These are phyloP conservation scores for Penaeus indicus DNA, from an alignment of 1,140 invertebrate species.

Conservation along the genomic window DNA sequence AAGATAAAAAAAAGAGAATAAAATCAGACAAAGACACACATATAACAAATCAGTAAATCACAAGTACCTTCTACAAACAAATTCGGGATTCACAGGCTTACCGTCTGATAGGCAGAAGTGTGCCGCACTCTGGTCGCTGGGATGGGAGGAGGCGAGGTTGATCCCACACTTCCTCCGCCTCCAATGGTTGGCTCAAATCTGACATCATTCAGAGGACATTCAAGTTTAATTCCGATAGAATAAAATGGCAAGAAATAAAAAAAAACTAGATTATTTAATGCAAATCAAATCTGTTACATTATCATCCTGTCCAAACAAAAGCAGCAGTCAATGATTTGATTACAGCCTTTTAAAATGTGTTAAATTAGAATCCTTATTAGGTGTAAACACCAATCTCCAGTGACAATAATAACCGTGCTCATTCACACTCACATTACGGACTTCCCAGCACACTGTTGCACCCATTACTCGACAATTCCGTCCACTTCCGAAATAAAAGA, in stretches of 20 bases:
- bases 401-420: too few species aligned
- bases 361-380: too few species aligned
- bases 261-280: background rate
- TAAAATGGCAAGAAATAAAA: background rate
- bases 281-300: too few species aligned
- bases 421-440: background rate
- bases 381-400: too few species aligned
- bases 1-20: too few species aligned
- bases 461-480: background rate
- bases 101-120: slow-evolving; percentile 52
- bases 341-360: too few species aligned
- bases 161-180: slow-evolving; percentile 35
- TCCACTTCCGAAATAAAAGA: background rate
- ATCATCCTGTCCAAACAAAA: too few species aligned
- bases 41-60: background rate
- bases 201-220: background rate
- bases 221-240: background rate
- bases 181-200: slow-evolving; percentile 43
- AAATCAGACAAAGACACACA: too few species aligned
- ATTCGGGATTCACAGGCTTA: background rate
- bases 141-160: slow-evolving; percentile 73
- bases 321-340: too few species aligned
- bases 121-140: slow-evolving; percentile 68
- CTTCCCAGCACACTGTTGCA: background rate
- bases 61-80: background rate